Conservation (phyloP, 1,140 invertebrate genomes). For the Lordiphosa mommai region DNA sequence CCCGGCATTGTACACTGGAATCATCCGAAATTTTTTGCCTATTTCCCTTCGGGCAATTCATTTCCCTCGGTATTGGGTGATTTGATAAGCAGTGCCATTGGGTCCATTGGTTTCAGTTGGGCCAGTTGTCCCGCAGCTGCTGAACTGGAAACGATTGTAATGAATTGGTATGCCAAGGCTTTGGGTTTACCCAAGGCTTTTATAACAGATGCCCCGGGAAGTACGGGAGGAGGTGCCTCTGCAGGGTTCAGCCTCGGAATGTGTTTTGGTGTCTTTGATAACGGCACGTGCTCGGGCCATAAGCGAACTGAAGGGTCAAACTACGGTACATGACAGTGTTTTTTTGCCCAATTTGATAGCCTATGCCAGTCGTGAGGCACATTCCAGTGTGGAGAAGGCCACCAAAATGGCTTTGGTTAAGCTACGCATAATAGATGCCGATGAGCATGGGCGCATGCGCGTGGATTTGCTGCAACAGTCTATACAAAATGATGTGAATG, state of each 20-base stretch:
- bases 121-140: slow-evolving; percentile 91
- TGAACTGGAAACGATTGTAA: slow-evolving; percentile 91
- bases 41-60: slow-evolving; percentile 97
- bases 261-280: slow-evolving; percentile 90
- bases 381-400: slow-evolving; percentile 96
- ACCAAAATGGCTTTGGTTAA: slow-evolving; percentile 95
- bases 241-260: slow-evolving; percentile 91
- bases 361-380: slow-evolving; percentile 89
- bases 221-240: slow-evolving; percentile 89
- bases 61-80: slow-evolving; percentile 96
- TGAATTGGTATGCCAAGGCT: slow-evolving; percentile 84
- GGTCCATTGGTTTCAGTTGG: slow-evolving; percentile 97
- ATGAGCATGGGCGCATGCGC: slow-evolving; percentile 89
- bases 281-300: slow-evolving; percentile 89
- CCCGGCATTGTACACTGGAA: slow-evolving; percentile 98
- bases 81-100: slow-evolving; percentile 95
- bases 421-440: slow-evolving; percentile 91
- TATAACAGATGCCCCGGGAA: slow-evolving; percentile 80
- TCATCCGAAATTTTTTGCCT: slow-evolving; percentile 97
- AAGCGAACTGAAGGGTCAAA: slow-evolving; percentile 82
- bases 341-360: slow-evolving; percentile 93
- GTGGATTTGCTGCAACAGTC: slow-evolving; percentile 86
- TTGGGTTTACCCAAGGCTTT: slow-evolving; percentile 82
- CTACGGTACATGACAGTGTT: slow-evolving; percentile 83
- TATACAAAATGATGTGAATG: slow-evolving; percentile 88